Evolutionary conservation across 2,888 invertebrate species (phyloP), one percentile per base, ranked within the genome.

Genomic region (Thera britannica): DNA sequence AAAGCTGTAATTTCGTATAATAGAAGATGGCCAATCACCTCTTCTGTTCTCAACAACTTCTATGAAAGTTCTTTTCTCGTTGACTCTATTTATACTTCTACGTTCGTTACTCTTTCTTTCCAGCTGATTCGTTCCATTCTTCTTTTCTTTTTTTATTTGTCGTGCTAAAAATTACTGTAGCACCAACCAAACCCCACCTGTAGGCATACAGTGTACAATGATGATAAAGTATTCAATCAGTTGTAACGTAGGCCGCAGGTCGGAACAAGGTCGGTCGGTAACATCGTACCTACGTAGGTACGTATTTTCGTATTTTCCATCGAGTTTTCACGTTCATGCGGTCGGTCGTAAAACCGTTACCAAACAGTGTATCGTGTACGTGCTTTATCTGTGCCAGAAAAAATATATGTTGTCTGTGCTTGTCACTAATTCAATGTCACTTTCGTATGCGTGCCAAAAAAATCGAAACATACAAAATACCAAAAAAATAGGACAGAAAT

Each of bases 181-280:
- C 35, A 48, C 36, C 5, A 23, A 9, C 48, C 2, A 36, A 64
- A 52, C 35, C 9, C 7, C 35, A 12, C 64, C 35, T 36, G 8
- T 52, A 36, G 9, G 35, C 44, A 44, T 46, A 46, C 4, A 9
- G 12, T 51, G 51, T 51, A 34, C 44, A 38, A 57, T 44, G 58
- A 64, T 64, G 63, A 88, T 88, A 88, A 87, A 81, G 79, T 87
- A 86, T 88, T 87, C 87, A 84, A 87, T 87, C 85, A 86, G 74
- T 77, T 73, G 73, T 78, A 81, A 80, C 76, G 60, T 61, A 62
- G 66, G 57, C 46, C n/a, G 35, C 12, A 54, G 62, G 60, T 62
- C 46, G 12, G 34, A 51, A 56, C 44, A 52, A 52, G 56, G 57
- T 51, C 12, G 57, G 35, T 23, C 23, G 23, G 23, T 23, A 23